Evolutionary conservation across 2,888 invertebrate genomes (phyloP), one percentile per base, ranked within the genome.

Genomic region (Erebia epiphron): DNA sequence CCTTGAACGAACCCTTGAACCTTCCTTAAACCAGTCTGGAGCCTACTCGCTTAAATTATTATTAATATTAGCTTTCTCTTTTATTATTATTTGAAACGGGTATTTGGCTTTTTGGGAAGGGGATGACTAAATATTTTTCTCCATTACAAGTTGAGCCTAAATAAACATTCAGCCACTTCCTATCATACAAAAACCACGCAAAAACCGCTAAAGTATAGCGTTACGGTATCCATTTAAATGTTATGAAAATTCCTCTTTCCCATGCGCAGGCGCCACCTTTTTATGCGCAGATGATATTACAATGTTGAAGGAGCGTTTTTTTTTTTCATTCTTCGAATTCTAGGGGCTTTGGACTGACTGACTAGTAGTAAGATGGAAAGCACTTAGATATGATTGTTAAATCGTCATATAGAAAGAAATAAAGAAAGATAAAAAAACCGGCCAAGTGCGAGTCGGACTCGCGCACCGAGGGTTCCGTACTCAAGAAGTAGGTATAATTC

Each of bases 141-240:
- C 86, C 86, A 88, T 90, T 87, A 84, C 82, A 78, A 74, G 78
- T 77, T 78, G 77, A 76, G 78, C 92, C 92, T 91, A 91, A 91
- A 81, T 75, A 87, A 92, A 92, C 87, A 92, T 68, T 70, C 77
- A 82, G 80, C 86, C 87, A 90, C 90, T 91, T 92, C 92, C 92
- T 89, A 70, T 77, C 81, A 82, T 83, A 85, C 86, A 86, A 85
- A 87, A 85, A 84, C 86, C 78, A 76, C 83, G 90, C 89, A 89
- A 90, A 91, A 86, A 87, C 82, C 79, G 76, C 75, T 72, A 73
- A 80, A 86, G 88, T 90, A 88, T 91, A 86, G 81, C 82, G 83
- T 91, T 90, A 89, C 91, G 72, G 71, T 75, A 74, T 78, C 77
- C 77, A 72, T 75, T 76, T 76, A 74, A 77, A 79, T 75, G 79